Evolutionary conservation across 2,113 vertebrate species (phyloP).

Genomic region (Vombatus ursinus): DNA sequence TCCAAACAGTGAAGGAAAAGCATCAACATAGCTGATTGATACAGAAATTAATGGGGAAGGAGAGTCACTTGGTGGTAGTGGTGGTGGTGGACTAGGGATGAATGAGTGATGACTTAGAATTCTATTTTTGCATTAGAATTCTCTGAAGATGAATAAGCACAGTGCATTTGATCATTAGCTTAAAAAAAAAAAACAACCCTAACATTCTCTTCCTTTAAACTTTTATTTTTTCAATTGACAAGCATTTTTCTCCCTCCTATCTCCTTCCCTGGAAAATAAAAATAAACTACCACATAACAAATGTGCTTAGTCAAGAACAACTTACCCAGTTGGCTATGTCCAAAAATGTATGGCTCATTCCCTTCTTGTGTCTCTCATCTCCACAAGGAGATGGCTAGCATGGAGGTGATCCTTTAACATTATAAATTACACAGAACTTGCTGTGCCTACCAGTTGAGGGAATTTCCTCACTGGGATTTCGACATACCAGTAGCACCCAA

Average conservation of each 20-base stretch:
- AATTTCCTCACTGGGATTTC: background rate
- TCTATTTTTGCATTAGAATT: background rate
- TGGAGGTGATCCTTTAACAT: background rate
- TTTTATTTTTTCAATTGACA: background rate
- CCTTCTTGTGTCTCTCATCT: background rate
- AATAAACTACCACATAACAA: background rate
- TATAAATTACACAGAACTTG: background rate
- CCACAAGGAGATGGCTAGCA: background rate
- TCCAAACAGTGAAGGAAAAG: background rate
- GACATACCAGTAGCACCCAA: background rate
- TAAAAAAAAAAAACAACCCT: no score
- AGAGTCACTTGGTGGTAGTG: no score
- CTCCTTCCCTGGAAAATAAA: background rate
- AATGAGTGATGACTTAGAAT: background rate
- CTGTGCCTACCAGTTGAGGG: no score
- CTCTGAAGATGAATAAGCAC: background rate
- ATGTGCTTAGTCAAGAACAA: background rate
- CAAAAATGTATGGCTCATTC: background rate
- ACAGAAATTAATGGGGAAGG: background rate
- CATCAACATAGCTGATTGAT: slow-evolving; percentile 19
- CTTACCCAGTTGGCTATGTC: no score
- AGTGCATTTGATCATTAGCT: background rate
- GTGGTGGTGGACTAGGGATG: background rate
- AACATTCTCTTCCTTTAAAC: background rate
- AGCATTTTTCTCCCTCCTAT: background rate